Evolutionary conservation across 64 coral and sea anemone species (phyloP).

Genomic region (Hydrozoanthus tunicans): DNA sequence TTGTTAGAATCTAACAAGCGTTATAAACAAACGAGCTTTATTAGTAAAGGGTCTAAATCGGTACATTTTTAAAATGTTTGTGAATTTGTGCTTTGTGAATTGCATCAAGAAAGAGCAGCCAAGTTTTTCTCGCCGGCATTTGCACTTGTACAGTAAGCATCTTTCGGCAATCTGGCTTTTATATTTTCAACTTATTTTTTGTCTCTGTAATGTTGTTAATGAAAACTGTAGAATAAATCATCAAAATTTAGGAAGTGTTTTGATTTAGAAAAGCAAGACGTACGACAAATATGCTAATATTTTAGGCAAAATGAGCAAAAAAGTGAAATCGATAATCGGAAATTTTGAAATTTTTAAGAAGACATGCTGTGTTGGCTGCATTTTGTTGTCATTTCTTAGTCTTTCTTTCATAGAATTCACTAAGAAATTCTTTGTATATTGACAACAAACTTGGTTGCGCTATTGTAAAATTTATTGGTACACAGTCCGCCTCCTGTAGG

Average conservation of each 20-base stretch:
- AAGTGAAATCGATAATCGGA: not conserved
- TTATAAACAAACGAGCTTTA: slow-evolving; percentile 13
- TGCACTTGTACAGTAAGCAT: no score
- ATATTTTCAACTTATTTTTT: not conserved
- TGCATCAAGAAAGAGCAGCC: no score
- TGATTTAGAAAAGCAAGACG: not conserved
- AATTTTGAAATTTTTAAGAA: not conserved
- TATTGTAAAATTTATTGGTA: slow-evolving; percentile 17
- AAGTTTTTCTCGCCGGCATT: no score
- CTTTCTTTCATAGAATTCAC: slow-evolving; percentile 36
- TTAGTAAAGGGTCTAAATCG: no score
- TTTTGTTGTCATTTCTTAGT: slow-evolving; percentile 24
- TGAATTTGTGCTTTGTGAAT: no score
- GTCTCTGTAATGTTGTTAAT: not conserved
- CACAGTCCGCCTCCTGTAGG: slow-evolving; percentile 22
- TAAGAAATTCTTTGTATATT: slow-evolving; percentile 37
- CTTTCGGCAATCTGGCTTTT: not conserved
- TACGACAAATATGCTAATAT: slow-evolving; percentile 2
- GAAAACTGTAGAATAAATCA: not conserved
- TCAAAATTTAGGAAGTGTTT: not conserved
- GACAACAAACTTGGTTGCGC: slow-evolving; percentile 19
- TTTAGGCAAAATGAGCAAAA: not conserved
- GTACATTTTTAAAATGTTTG: no score
- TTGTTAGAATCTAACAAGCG: not conserved
- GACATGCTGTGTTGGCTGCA: slow-evolving; percentile 13